Percentiles rank a stretch among this genome's conserved stretches.
Evolutionary conservation across 2,113 vertebrate species (phyloP).

Genomic region (Aphelocoma coerulescens): DNA sequence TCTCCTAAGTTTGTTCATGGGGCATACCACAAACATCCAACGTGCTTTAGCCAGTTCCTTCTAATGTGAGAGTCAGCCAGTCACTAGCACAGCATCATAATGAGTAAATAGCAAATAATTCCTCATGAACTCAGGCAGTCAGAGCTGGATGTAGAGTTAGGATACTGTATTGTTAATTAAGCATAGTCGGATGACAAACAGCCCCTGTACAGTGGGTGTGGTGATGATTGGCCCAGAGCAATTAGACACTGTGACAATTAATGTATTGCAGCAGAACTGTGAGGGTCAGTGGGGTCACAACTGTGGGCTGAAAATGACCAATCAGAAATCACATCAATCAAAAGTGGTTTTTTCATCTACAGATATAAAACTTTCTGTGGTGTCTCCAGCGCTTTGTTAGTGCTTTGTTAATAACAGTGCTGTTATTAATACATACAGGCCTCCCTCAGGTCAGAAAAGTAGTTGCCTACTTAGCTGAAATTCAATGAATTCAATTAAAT

Average conservation of each 20-base stretch:
- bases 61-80: not conserved
- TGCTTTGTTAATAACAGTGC: slow-evolving; percentile 9
- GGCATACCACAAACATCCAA: not conserved
- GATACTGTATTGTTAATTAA: slow-evolving; percentile 6
- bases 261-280: not conserved
- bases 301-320: not conserved
- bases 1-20: not conserved
- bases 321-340: not conserved
- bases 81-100: not conserved
- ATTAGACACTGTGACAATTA: not conserved
- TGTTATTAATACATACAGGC: slow-evolving; percentile 19
- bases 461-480: slow-evolving; percentile 51
- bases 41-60: not conserved
- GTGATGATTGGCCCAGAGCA: not conserved
- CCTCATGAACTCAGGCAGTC: not conserved
- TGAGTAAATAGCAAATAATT: not conserved
- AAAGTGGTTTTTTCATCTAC: not conserved
- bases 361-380: not conserved
- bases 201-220: not conserved
- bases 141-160: not conserved
- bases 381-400: not conserved
- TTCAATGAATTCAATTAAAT: slow-evolving; percentile 54
- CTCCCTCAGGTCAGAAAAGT: slow-evolving; percentile 24
- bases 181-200: not conserved
- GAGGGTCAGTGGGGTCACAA: not conserved